Evolutionary conservation across 1,140 invertebrate species (phyloP).

Genomic region (Halictus rubicundus): DNA sequence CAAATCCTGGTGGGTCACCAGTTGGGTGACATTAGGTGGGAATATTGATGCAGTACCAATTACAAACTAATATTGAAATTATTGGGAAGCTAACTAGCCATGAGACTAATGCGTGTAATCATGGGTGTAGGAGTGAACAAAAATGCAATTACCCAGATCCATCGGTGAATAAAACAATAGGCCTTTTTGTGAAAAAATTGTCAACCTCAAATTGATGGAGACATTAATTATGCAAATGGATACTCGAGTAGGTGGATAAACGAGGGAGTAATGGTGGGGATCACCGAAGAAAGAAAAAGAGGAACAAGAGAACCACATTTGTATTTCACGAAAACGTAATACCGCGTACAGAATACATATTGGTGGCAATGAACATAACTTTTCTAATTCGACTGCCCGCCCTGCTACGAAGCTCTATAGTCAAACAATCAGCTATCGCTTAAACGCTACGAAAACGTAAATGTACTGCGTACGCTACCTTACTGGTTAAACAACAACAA

Average conservation of each 20-base stretch:
- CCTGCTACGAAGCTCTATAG: too few relatives aligned
- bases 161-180: too few relatives aligned
- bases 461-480: too few relatives aligned
- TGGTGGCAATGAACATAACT: slow-evolving; percentile 5
- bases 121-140: too few relatives aligned
- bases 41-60: not conserved
- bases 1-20: not conserved
- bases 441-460: slow-evolving; percentile 2
- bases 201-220: not conserved
- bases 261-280: too few relatives aligned
- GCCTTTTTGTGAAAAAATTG: too few relatives aligned
- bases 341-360: slow-evolving; percentile 31
- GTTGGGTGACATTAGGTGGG: too few relatives aligned
- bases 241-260: too few relatives aligned
- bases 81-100: too few relatives aligned
- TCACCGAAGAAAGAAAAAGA: not conserved
- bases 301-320: not conserved
- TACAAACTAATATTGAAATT: not conserved
- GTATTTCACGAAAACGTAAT: slow-evolving; percentile 4
- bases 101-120: too few relatives aligned
- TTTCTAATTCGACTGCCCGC: not conserved
- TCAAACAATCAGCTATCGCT: not conserved
- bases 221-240: not conserved
- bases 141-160: too few relatives aligned
- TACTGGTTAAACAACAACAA: slow-evolving; percentile 9